Conservation (phyloP, 2,113 vertebrate species). For the Mohoua ochrocephala region DNA sequence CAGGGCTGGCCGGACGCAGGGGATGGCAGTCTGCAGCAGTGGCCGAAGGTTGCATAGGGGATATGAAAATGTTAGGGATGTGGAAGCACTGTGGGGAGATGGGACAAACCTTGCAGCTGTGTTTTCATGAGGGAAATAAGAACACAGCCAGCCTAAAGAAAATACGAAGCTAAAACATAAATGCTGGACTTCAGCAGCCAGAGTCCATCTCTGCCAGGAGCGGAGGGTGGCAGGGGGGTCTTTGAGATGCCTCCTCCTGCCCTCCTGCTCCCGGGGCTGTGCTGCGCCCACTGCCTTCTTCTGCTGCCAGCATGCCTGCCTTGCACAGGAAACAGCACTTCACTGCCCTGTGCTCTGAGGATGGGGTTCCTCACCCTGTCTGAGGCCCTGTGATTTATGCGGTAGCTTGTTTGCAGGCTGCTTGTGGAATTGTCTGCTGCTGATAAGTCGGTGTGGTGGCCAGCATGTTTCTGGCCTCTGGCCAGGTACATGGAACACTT, state of each 20-base stretch:
- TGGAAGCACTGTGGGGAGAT: not conserved
- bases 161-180: not conserved
- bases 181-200: not conserved
- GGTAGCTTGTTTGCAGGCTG: not conserved
- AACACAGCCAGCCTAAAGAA: not conserved
- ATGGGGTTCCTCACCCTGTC: not conserved
- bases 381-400: not conserved
- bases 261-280: accelerated
- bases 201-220: not conserved
- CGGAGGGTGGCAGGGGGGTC: not conserved
- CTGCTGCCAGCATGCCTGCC: not conserved
- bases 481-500: not conserved
- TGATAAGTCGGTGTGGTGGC: not conserved
- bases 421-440: not conserved
- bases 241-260: not conserved
- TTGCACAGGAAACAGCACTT: not conserved
- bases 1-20: accelerated
- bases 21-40: accelerated
- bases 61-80: not conserved
- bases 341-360: not conserved
- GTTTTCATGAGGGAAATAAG: not conserved
- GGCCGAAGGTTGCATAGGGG: not conserved
- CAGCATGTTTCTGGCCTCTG: not conserved
- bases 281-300: not conserved
- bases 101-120: not conserved